Evolutionary conservation across 2,113 vertebrate genomes (phyloP), one percentile per base, ranked within the genome.

Genomic region (Phylloscopus whistleri): DNA sequence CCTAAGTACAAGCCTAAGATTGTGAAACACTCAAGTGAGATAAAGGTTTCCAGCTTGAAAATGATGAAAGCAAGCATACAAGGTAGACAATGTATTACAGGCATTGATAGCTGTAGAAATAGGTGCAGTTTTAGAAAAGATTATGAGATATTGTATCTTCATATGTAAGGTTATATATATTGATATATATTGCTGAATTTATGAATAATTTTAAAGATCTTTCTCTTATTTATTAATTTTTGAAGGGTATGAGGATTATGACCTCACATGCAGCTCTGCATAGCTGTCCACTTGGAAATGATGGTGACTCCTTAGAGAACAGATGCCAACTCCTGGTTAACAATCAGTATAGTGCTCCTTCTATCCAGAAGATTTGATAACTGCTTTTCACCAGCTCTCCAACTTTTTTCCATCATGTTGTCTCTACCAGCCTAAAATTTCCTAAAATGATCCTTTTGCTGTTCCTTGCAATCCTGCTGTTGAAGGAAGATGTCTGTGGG

Each of bases 371-470:
- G 86, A 81, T 95, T 37, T 41, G 35, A 69, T 94, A 86, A 64
- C 74, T 84, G 39, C 64, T 66, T 68, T 87, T 91, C 64, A 93
- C 68, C 77, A 93, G 72, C 46, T 77, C 77, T 89, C 64, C 20
- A 15, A 41, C 91, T 72, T 89, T 69, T 69, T 91, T 90, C 48
- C 97, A 97, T 53, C 96, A 98, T 98, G 98, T 90, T 97, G 35
- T 98, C 92, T 97, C 93, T 97, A 93, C 93, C 95, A 97, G 98
- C 97, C 89, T 98, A 97, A 98, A 97, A 76, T 96, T 97, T 74
- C 96, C 82, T 98, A 98, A 98, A 98, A 99, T 99, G 98, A 96
- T 98, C 92, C 96, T 98, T 96, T 95, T 98, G 96, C 92, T 98
- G 93, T 97, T 99, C 95, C 94, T 99, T 86, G 84, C 98, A 94